phyloP scores from a whole-genome alignment of 2,888 invertebrate species.

The Drosophila quasianomalipes region DNA sequence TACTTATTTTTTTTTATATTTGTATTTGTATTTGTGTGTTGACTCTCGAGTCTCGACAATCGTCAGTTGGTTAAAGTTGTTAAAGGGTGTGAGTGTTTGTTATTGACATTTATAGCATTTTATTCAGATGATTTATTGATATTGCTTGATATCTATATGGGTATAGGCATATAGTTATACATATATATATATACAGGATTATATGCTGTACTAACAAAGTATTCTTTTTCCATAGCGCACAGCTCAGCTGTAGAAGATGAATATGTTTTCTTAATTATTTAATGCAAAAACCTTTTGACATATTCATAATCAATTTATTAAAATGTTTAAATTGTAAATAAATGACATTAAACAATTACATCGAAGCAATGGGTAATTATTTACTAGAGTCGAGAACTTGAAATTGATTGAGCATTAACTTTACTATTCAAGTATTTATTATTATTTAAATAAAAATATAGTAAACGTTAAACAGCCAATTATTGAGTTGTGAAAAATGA shows the following conservation, averaged over 20 bases:
- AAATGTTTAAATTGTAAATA: neutral
- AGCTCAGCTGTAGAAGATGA: too few species aligned
- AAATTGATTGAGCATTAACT: neutral
- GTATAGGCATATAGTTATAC: neutral
- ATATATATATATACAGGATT: neutral
- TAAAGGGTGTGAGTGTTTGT: slow-evolving; percentile 28
- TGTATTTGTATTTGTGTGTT: slow-evolving; percentile 1
- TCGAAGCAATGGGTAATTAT: neutral
- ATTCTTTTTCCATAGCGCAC: too few species aligned
- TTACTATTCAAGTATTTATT: neutral
- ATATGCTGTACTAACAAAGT: too few species aligned
- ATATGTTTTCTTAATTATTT: neutral
- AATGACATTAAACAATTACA: neutral
- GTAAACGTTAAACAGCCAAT: neutral
- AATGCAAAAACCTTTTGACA: neutral
- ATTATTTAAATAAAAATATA: neutral
- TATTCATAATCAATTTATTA: neutral
- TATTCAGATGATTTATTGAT: neutral
- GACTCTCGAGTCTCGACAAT: slow-evolving; percentile 11
- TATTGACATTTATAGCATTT: slow-evolving; percentile 18
- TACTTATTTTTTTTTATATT: neutral
- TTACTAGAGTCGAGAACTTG: neutral
- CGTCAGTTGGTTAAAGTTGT: slow-evolving; percentile 49
- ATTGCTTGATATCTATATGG: neutral
- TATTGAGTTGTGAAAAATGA: slow-evolving; percentile 9